phyloP scores from a whole-genome alignment of 1,140 invertebrate genomes.

The Drosophila pruinosa region DNA sequence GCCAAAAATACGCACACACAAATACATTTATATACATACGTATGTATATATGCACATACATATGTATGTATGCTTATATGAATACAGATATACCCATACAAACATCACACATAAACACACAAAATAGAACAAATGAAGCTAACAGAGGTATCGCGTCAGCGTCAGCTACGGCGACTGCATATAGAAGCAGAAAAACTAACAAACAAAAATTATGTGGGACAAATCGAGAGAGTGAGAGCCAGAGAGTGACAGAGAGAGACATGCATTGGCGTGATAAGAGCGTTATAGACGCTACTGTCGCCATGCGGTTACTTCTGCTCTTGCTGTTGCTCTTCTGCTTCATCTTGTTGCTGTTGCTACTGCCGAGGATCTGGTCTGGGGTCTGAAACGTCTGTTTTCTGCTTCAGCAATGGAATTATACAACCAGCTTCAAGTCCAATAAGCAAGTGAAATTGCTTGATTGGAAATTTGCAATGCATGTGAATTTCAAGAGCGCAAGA shows the following conservation, averaged over 20 bases:
- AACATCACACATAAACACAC: slow-evolving; percentile 10
- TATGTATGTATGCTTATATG: slow-evolving; percentile 8
- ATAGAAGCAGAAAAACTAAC: slow-evolving; percentile 72
- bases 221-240: slow-evolving; percentile 42
- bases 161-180: slow-evolving; percentile 19
- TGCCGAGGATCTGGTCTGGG: not conserved
- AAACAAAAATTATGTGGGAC: slow-evolving; percentile 77
- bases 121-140: slow-evolving; percentile 68
- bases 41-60: slow-evolving; percentile 15
- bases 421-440: slow-evolving; percentile 41
- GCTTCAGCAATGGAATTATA: slow-evolving; percentile 54
- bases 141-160: slow-evolving; percentile 22
- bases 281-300: slow-evolving; percentile 41
- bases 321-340: not conserved
- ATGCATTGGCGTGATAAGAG: slow-evolving; percentile 34
- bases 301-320: slow-evolving; percentile 20
- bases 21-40: slow-evolving; percentile 3
- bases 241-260: slow-evolving; percentile 17
- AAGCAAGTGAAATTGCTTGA: slow-evolving; percentile 63
- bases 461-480: slow-evolving; percentile 57
- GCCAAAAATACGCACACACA: slow-evolving; percentile 58
- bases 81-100: not conserved
- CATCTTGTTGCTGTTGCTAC: not conserved
- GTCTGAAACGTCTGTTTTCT: not conserved
- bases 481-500: slow-evolving; percentile 56